phyloP scores from a whole-genome alignment of 2,113 vertebrate genomes.

The Ochotona princeps region DNA sequence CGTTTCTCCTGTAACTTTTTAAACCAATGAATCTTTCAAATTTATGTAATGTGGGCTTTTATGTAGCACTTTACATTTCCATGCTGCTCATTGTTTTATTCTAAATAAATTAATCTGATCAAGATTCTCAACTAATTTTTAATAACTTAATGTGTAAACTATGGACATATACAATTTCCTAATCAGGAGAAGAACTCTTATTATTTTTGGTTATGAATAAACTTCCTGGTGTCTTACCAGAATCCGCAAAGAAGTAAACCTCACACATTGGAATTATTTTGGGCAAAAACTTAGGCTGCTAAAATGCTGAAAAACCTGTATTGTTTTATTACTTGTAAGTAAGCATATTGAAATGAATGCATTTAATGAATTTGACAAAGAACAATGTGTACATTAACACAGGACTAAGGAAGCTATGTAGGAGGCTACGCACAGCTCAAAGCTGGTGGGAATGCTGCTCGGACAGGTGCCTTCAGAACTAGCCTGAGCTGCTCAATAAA shows the following conservation, averaged over 20 bases:
- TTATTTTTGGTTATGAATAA: conserved; percentile 56
- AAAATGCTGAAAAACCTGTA: neutral
- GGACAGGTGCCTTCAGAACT: conserved; percentile 50
- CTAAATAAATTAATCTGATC: conserved; percentile 77
- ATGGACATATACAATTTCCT: conserved; percentile 46
- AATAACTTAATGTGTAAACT: conserved; percentile 52
- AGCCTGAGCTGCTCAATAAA: conserved; percentile 64
- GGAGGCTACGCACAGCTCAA: neutral
- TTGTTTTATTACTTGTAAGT: conserved; percentile 31
- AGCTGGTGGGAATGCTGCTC: neutral
- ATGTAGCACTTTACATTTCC: conserved; percentile 74
- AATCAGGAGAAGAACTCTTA: conserved; percentile 53
- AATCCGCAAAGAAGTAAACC: conserved; percentile 35
- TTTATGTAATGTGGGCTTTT: conserved; percentile 61
- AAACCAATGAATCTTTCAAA: conserved; percentile 33
- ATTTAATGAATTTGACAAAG: neutral
- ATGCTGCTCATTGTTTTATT: conserved; percentile 78
- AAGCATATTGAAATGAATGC: neutral
- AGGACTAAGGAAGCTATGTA: neutral
- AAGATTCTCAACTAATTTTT: conserved; percentile 64
- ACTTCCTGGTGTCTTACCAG: conserved; percentile 36
- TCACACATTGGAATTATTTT: neutral
- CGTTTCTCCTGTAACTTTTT: conserved; percentile 46
- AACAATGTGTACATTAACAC: neutral
- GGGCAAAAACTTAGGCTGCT: neutral